A percentile compares a stretch with the other conserved stretches of the same genome.
These are phyloP conservation scores for Isotomurus palustris DNA, from an alignment of 2,888 invertebrate genomes.

Conservation along the genomic window DNA sequence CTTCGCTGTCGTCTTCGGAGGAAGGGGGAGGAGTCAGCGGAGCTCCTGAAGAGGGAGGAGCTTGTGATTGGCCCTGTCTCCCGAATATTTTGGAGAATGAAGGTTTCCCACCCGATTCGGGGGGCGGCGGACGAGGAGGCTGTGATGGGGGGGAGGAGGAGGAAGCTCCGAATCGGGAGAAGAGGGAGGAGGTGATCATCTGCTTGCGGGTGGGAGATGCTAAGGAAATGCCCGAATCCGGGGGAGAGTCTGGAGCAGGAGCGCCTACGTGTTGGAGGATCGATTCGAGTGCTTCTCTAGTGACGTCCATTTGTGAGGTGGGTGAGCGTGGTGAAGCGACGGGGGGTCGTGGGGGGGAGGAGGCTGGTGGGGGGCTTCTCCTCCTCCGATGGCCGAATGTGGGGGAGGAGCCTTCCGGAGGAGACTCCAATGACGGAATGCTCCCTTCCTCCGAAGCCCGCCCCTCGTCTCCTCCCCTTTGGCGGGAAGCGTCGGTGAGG, in stretches of 20 bases:
- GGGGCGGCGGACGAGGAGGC: background rate
- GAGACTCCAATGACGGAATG: background rate
- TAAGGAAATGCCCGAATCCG: slow-evolving; percentile 1
- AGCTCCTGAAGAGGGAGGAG: background rate
- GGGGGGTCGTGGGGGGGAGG: background rate
- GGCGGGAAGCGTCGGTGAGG: background rate
- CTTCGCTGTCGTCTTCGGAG: too few species aligned
- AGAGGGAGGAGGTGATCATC: slow-evolving; percentile 24
- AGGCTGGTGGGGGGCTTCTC: too few species aligned
- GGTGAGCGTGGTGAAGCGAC: background rate
- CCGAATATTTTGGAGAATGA: slow-evolving; percentile 2
- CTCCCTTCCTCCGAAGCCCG: background rate
- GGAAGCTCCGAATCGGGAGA: slow-evolving; percentile 17
- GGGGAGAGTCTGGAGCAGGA: slow-evolving; percentile 5
- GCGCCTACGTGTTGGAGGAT: background rate
- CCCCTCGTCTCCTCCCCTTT: background rate
- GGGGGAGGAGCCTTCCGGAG: too few species aligned
- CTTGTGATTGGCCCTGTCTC: background rate
- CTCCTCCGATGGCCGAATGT: too few species aligned
- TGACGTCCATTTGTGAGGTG: background rate
- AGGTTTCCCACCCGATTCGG: background rate
- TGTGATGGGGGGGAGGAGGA: background rate
- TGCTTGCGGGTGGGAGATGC: slow-evolving; percentile 3
- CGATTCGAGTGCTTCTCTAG: background rate
- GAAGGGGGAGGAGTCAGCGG: too few species aligned